A percentile compares a stretch with the other conserved stretches of the same genome.
phyloP scores from a whole-genome alignment of 1,140 invertebrate species.

The Dufourea novaeangliae region DNA sequence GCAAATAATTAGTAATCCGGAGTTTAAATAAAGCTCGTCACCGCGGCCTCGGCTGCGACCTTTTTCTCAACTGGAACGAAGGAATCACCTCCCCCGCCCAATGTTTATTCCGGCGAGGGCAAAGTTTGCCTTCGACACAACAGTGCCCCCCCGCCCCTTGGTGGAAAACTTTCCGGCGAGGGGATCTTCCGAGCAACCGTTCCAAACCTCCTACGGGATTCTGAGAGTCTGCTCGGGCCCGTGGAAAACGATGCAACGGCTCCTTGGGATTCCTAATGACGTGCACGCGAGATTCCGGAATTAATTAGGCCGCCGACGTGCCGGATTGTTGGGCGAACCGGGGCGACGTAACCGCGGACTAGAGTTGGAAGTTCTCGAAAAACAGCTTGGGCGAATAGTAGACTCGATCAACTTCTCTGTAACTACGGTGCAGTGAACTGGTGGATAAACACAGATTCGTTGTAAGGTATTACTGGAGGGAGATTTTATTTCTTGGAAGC shows the following conservation, averaged over 20 bases:
- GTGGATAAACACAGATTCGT: no score
- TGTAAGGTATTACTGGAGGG: no score
- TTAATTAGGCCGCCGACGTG: conserved; percentile 23
- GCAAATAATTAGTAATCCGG: conserved; percentile 65
- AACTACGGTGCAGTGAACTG: no score
- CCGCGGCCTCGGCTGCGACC: not conserved
- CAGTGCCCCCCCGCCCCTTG: not conserved
- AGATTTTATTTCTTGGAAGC: no score
- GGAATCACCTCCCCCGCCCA: conserved; percentile 31
- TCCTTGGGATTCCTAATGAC: not conserved
- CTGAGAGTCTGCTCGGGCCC: not conserved
- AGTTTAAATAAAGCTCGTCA: conserved; percentile 45
- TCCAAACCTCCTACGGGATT: not conserved
- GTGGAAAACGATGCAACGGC: not conserved
- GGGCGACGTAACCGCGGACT: not conserved
- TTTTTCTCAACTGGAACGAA: conserved; percentile 6
- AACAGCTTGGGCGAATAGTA: no score
- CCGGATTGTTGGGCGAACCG: not conserved
- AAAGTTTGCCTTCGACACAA: conserved; percentile 37
- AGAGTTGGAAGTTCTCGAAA: not conserved
- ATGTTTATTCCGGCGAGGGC: conserved; percentile 45
- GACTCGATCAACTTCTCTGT: no score
- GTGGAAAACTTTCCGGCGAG: conserved; percentile 24
- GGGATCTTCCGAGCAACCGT: not conserved
- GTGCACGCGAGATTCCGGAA: conserved; percentile 30